Conservation (phyloP, 2,113 vertebrate species). For the Carlito syrichta region DNA sequence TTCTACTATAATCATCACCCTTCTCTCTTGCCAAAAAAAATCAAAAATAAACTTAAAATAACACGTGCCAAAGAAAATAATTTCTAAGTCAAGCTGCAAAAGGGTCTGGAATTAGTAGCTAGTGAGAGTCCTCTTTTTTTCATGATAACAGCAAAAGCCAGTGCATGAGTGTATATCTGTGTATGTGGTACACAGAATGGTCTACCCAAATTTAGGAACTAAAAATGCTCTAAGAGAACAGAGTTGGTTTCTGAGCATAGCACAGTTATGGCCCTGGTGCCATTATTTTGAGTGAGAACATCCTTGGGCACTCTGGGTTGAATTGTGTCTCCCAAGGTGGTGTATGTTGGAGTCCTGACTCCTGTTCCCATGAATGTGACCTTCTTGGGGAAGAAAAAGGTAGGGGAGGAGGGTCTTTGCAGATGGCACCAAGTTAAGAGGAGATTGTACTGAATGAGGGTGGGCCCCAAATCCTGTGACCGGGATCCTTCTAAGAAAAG, state of each 20-base stretch:
- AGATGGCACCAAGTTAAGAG: neutral
- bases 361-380: neutral
- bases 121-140: neutral
- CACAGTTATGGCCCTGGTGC: slow-evolving; percentile 30
- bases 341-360: fast-evolving
- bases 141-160: too few relatives aligned
- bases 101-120: neutral
- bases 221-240: neutral
- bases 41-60: neutral
- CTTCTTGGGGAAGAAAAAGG: neutral
- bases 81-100: neutral
- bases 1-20: neutral
- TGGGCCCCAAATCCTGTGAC: slow-evolving; percentile 43
- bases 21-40: neutral
- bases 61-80: neutral
- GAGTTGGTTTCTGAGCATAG: slow-evolving; percentile 58
- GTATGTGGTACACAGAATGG: neutral
- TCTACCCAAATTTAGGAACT: neutral
- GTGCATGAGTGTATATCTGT: neutral
- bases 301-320: slow-evolving; percentile 35
- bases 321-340: neutral
- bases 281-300: slow-evolving; percentile 55
- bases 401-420: neutral
- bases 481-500: neutral
- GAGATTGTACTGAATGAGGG: fast-evolving